Evolutionary conservation across 2,888 invertebrate species (phyloP).

Genomic region (Thelaira solivaga): DNA sequence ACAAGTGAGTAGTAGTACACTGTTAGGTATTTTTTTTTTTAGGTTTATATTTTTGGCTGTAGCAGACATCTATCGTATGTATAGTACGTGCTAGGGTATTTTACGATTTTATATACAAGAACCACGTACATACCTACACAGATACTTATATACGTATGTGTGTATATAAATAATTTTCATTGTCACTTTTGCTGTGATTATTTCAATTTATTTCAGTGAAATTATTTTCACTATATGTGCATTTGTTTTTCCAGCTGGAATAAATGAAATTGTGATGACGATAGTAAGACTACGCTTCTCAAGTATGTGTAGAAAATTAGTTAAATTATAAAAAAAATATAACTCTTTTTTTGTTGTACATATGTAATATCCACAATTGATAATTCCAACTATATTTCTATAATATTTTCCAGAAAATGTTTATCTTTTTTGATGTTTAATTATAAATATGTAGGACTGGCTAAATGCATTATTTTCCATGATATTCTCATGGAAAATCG

Average conservation of each 20-base stretch:
- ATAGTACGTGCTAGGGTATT: slow-evolving; percentile 47
- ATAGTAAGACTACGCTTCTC: background rate
- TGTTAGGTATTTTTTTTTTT: background rate
- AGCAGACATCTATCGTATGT: slow-evolving; percentile 44
- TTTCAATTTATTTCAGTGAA: slow-evolving; percentile 23
- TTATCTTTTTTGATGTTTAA: too few relatives aligned
- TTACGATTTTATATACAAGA: too few relatives aligned
- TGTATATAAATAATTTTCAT: background rate
- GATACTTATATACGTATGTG: too few relatives aligned
- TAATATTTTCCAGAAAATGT: too few relatives aligned
- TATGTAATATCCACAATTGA: too few relatives aligned
- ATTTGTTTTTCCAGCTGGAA: too few relatives aligned
- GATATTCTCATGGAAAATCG: too few relatives aligned
- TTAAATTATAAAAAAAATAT: slow-evolving; percentile 35
- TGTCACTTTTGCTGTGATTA: background rate
- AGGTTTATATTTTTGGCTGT: slow-evolving; percentile 11
- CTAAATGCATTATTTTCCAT: too few relatives aligned
- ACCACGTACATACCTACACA: too few relatives aligned
- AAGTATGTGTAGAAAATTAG: slow-evolving; percentile 29
- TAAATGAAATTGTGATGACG: background rate
- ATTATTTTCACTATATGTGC: background rate
- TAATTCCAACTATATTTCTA: too few relatives aligned
- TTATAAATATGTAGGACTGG: too few relatives aligned
- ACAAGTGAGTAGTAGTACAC: slow-evolving; percentile 1
- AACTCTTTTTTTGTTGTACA: too few relatives aligned